A percentile compares a stretch with the other conserved stretches of the same genome.
Conservation (phyloP, 2,797 vertebrate genomes). For the Malurus leucopterus region DNA sequence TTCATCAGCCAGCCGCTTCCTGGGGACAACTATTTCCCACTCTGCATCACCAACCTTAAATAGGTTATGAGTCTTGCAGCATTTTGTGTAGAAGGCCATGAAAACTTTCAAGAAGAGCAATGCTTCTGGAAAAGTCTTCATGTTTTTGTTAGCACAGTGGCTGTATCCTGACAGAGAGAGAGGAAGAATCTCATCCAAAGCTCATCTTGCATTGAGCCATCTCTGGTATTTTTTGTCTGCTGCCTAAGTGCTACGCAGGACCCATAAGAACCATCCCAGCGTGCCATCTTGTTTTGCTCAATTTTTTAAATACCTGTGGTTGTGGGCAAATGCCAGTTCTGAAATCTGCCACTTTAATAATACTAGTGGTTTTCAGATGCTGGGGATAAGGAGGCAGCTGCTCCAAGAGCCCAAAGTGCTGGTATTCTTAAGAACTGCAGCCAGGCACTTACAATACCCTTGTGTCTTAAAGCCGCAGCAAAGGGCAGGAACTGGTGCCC, state of each 20-base stretch:
- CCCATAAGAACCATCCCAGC: not conserved
- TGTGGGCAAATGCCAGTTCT: slow-evolving; percentile 13
- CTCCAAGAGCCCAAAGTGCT: not conserved
- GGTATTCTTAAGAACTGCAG: slow-evolving; percentile 42
- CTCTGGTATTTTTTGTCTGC: not conserved
- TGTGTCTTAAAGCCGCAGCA: slow-evolving; percentile 39
- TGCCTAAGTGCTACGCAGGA: not conserved
- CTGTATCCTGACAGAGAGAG: not conserved
- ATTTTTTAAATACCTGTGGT: slow-evolving; percentile 58
- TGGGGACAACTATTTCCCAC: not conserved
- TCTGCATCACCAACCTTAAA: slow-evolving; percentile 14
- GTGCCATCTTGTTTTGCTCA: slow-evolving; percentile 27
- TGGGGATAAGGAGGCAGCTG: slow-evolving; percentile 40
- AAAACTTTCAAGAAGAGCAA: not conserved
- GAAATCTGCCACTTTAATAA: slow-evolving; percentile 47
- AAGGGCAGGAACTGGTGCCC: not conserved
- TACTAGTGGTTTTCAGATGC: slow-evolving; percentile 41
- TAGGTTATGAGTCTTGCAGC: not conserved
- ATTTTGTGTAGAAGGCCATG: not conserved
- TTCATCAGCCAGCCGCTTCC: slow-evolving; percentile 4
- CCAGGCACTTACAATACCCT: slow-evolving; percentile 20
- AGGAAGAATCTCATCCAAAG: not conserved
- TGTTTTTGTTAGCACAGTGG: not conserved
- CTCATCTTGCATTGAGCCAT: accelerated
- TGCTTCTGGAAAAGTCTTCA: not conserved